These are phyloP conservation scores for Sarcophaga rosellei DNA, from an alignment of 2,888 invertebrate species.

Conservation along the genomic window DNA sequence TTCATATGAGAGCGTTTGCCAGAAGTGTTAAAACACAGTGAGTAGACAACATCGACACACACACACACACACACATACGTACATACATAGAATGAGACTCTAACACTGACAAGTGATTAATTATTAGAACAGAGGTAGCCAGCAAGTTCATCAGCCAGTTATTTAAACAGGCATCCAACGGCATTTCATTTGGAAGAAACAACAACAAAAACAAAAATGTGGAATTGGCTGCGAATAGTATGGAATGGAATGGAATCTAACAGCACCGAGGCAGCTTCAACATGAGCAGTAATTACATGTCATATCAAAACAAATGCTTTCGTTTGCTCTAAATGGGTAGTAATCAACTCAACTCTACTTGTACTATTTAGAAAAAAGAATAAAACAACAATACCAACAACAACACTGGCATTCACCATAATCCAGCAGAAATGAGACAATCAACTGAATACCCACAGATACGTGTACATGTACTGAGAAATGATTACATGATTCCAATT, in stretches of 20 bases:
- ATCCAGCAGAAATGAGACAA: background rate
- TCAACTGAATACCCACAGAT: background rate
- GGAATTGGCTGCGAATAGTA: background rate
- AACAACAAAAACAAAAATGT: conserved; percentile 18
- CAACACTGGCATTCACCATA: too few relatives aligned
- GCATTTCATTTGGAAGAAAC: conserved; percentile 44
- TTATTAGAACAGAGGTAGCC: conserved; percentile 60
- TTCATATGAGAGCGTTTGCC: conserved; percentile 59
- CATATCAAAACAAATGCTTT: conserved; percentile 68
- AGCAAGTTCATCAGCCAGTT: conserved; percentile 29
- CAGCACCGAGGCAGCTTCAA: background rate
- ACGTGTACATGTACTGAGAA: background rate
- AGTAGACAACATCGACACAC: conserved; percentile 5
- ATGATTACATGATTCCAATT: background rate
- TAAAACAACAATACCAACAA: too few relatives aligned
- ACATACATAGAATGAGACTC: too few relatives aligned
- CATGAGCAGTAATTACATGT: conserved; percentile 64
- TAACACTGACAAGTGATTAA: conserved; percentile 65
- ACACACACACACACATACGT: conserved; percentile 22
- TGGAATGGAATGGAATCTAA: conserved; percentile 58
- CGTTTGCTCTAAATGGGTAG: conserved; percentile 53
- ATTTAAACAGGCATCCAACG: conserved; percentile 54
- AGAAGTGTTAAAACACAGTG: conserved; percentile 61
- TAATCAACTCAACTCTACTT: conserved; percentile 45
- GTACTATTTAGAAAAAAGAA: background rate